These are phyloP conservation scores for Suncus etruscus DNA, from an alignment of 2,113 vertebrate genomes.

Conservation along the genomic window DNA sequence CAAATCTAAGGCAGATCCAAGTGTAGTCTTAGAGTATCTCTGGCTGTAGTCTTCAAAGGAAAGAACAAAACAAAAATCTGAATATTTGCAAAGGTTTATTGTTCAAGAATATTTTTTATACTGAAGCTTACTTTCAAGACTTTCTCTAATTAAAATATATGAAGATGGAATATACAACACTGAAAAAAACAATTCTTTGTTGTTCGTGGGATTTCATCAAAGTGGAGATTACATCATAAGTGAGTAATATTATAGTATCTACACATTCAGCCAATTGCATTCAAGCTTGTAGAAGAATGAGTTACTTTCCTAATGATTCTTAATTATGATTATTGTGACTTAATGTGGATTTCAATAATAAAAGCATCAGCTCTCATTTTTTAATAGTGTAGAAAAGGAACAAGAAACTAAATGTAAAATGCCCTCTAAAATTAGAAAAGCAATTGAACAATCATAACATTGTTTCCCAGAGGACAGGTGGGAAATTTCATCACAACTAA, in stretches of 20 bases:
- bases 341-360: slow-evolving; percentile 48
- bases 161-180: background rate
- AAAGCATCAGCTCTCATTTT: slow-evolving; percentile 48
- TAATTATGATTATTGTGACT: slow-evolving; percentile 60
- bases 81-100: background rate
- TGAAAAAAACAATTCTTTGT: background rate
- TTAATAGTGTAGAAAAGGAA: slow-evolving; percentile 44
- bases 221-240: background rate
- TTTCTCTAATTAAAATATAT: slow-evolving; percentile 4
- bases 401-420: slow-evolving; percentile 8
- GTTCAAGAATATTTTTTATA: slow-evolving; percentile 31
- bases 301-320: slow-evolving; percentile 11
- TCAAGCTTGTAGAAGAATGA: slow-evolving; percentile 14
- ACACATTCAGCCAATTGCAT: background rate
- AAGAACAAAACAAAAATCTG: no score
- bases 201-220: background rate
- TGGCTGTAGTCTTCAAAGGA: no score
- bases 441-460: slow-evolving; percentile 24
- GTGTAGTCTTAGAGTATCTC: no score
- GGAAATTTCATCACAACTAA: background rate
- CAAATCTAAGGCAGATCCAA: no score
- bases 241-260: background rate
- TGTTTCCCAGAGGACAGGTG: background rate
- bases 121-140: slow-evolving; percentile 14
- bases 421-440: slow-evolving; percentile 53